Evolutionary conservation across 2,113 vertebrate species (phyloP), one percentile per base, ranked within the genome.

Genomic region (Dasypus novemcinctus): DNA sequence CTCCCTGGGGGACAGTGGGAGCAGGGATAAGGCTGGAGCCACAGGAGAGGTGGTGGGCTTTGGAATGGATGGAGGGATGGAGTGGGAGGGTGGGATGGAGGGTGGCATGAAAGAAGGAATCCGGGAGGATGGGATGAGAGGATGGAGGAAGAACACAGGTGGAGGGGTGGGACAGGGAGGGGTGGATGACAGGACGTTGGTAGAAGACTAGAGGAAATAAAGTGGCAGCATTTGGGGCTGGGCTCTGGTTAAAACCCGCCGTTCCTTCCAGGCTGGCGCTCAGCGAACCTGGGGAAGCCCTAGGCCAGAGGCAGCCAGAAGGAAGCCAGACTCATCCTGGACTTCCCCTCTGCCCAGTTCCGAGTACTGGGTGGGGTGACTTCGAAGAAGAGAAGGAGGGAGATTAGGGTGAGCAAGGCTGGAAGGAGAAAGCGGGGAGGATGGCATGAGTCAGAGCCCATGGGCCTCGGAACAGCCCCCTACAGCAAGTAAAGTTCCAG

Each of bases 281-380:
- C n/a, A 81, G 49, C 25, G 46, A n/a, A 91, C 64, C 14, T 2
- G 6, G 25, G 59, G 93, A 90, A 52, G 15, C 29, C 25, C 11
- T 14, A 68, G 46, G 31, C 29, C 68, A 2, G 5, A 38, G 49
- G 21, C 14, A 87, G 46, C 17, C 27, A 64, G 63, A 93, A 87
- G 86, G 61, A 95, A 90, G 23, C 74, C 43, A 78, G 54, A 52
- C 13, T 95, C 79, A 66, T 46, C 54, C 46, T 29, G 13, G 43
- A 64, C 71, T 93, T 87, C 80, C 78, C 17, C 21, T 84, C 59
- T 36, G 54, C 29, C 38, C 36, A 29, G 21, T 64, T 74, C 46
- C 20, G 6, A 4, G 21, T 33, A 21, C 57, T 80, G 78, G 21
- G 38, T 72, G 33, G 54, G 54, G 66, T 5, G 2, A 41, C 52